Conservation (phyloP, 2,888 invertebrate species). For the Seira musarum region DNA sequence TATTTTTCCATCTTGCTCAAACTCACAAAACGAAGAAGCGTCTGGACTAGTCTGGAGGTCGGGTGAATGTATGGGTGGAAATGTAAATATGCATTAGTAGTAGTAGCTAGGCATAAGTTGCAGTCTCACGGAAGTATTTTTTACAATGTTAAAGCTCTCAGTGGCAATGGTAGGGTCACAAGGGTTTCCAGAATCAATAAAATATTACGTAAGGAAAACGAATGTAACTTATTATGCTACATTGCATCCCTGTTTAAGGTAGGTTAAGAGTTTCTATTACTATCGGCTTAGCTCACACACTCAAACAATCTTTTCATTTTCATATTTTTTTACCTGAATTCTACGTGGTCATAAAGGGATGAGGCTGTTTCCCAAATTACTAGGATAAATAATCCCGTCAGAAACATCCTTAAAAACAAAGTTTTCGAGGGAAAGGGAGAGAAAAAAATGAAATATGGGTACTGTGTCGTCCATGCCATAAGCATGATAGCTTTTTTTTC, state of each 20-base stretch:
- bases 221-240: neutral
- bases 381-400: conserved; percentile 63
- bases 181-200: conserved; percentile 41
- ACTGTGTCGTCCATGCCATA: conserved; percentile 36
- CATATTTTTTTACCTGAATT: neutral
- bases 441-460: conserved; percentile 60
- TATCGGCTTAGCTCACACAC: too few species aligned
- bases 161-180: conserved; percentile 37
- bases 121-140: too few species aligned
- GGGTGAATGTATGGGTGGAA: too few species aligned
- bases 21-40: too few species aligned
- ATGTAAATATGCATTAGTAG: too few species aligned
- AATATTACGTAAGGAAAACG: neutral
- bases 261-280: conserved; percentile 3
- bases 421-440: conserved; percentile 23
- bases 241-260: conserved; percentile 14
- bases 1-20: conserved; percentile 7
- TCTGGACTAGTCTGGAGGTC: too few species aligned
- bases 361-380: conserved; percentile 59
- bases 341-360: conserved; percentile 20
- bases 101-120: too few species aligned
- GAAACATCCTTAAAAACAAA: conserved; percentile 54
- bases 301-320: neutral
- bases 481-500: neutral
- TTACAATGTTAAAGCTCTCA: too few species aligned